phyloP scores from a whole-genome alignment of 2,888 invertebrate species.

The Melanotus villosus region DNA sequence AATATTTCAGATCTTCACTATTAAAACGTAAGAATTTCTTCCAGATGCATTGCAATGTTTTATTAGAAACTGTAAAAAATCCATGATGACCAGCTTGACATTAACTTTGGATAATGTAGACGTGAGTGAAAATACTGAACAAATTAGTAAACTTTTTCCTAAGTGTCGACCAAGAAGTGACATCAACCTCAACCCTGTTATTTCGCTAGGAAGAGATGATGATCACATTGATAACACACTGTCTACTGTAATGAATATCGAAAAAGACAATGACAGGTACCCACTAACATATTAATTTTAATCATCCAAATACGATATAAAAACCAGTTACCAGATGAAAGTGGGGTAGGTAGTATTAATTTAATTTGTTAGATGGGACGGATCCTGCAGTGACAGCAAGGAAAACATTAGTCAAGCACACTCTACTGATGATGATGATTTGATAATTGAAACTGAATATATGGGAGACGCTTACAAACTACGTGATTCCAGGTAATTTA shows the following conservation, averaged over 20 bases:
- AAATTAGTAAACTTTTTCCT: constrained; percentile 88
- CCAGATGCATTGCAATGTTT: constrained; percentile 43
- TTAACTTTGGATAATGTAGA: constrained; percentile 68
- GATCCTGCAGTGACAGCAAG: constrained; percentile 65
- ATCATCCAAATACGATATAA: neutral
- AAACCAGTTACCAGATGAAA: neutral
- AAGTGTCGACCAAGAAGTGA: constrained; percentile 85
- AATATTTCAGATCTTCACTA: neutral
- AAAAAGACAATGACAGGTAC: constrained; percentile 68
- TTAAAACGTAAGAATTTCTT: constrained; percentile 24
- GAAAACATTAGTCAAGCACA: constrained; percentile 64
- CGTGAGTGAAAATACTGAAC: constrained; percentile 74
- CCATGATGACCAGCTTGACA: constrained; percentile 68
- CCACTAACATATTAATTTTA: constrained; percentile 25
- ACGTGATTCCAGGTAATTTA: constrained; percentile 78
- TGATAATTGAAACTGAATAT: constrained; percentile 69
- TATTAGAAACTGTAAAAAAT: constrained; percentile 41
- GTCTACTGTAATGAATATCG: constrained; percentile 69
- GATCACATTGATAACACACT: constrained; percentile 66
- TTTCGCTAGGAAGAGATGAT: constrained; percentile 65
- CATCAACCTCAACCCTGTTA: constrained; percentile 72
- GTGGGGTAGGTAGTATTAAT: neutral
- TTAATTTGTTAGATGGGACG: constrained; percentile 65
- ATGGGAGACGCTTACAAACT: constrained; percentile 78
- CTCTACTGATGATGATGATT: constrained; percentile 71